These are phyloP conservation scores for Dryobotodes eremita DNA, from an alignment of 2,888 invertebrate genomes.

Conservation along the genomic window DNA sequence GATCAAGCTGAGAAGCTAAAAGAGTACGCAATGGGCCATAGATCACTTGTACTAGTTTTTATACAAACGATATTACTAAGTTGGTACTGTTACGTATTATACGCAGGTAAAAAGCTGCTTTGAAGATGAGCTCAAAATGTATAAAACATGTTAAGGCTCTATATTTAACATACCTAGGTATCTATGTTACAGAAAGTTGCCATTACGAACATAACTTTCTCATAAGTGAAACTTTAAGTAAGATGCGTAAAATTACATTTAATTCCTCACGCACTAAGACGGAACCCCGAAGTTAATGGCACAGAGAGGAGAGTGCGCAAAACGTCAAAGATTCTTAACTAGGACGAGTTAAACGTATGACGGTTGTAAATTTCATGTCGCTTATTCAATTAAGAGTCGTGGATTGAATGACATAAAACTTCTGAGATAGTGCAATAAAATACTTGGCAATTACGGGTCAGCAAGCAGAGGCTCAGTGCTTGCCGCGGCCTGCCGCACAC, in stretches of 20 bases:
- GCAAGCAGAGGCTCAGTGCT: constrained; percentile 77
- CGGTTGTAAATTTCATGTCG: constrained; percentile 88
- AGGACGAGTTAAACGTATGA: constrained; percentile 85
- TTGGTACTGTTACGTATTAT: constrained; percentile 9
- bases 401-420: constrained; percentile 90
- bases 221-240: constrained; percentile 39
- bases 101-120: background rate
- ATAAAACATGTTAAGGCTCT: constrained; percentile 10
- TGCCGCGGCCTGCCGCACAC: constrained; percentile 68
- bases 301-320: constrained; percentile 67
- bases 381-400: constrained; percentile 89
- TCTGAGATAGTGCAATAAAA: constrained; percentile 88
- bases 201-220: constrained; percentile 22
- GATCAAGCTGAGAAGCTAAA: constrained; percentile 45
- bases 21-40: constrained; percentile 49
- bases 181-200: constrained; percentile 15
- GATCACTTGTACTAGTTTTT: constrained; percentile 60
- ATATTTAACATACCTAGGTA: background rate
- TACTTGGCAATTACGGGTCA: constrained; percentile 88
- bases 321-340: constrained; percentile 81
- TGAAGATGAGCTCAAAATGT: constrained; percentile 29
- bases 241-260: constrained; percentile 31
- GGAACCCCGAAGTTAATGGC: constrained; percentile 66
- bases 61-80: constrained; percentile 37
- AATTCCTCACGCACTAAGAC: constrained; percentile 56